Evolutionary conservation across 2,888 invertebrate genomes (phyloP).

Genomic region (Apocheima hispidaria): DNA sequence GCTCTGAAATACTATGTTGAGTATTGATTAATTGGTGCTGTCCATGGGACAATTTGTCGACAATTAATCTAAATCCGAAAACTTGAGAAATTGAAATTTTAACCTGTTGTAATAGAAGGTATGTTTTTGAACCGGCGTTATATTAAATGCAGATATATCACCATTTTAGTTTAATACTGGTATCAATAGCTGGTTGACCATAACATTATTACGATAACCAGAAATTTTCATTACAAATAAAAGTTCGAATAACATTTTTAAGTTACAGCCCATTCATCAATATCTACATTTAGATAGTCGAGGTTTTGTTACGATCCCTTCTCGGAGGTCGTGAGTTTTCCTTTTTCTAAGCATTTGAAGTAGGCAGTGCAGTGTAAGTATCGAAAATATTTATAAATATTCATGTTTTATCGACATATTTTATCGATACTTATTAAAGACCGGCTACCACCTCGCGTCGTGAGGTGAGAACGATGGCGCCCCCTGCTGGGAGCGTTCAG

Average conservation of each 20-base stretch:
- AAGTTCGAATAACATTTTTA: slow-evolving; percentile 28
- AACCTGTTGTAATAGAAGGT: slow-evolving; percentile 67
- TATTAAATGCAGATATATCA: slow-evolving; percentile 69
- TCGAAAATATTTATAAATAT: slow-evolving; percentile 84
- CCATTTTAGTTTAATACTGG: slow-evolving; percentile 62
- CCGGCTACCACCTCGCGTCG: slow-evolving; percentile 84
- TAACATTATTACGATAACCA: slow-evolving; percentile 59
- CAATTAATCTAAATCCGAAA: slow-evolving; percentile 76
- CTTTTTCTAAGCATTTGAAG: slow-evolving; percentile 43
- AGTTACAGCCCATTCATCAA: slow-evolving; percentile 28
- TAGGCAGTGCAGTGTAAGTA: slow-evolving; percentile 62
- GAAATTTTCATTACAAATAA: slow-evolving; percentile 34
- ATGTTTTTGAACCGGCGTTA: slow-evolving; percentile 60
- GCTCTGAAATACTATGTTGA: slow-evolving; percentile 72
- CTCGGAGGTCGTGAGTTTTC: slow-evolving; percentile 34
- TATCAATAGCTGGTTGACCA: slow-evolving; percentile 60
- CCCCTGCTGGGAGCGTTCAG: slow-evolving; percentile 81
- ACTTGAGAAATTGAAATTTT: slow-evolving; percentile 73
- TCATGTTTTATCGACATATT: slow-evolving; percentile 84
- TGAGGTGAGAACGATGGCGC: slow-evolving; percentile 85
- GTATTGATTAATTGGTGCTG: slow-evolving; percentile 78
- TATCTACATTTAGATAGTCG: slow-evolving; percentile 16
- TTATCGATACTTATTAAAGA: slow-evolving; percentile 86
- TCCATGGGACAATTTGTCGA: slow-evolving; percentile 74
- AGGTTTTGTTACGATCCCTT: slow-evolving; percentile 34